Evolutionary conservation across 2,888 invertebrate species (phyloP).

Genomic region (Drosophila setosimentum): DNA sequence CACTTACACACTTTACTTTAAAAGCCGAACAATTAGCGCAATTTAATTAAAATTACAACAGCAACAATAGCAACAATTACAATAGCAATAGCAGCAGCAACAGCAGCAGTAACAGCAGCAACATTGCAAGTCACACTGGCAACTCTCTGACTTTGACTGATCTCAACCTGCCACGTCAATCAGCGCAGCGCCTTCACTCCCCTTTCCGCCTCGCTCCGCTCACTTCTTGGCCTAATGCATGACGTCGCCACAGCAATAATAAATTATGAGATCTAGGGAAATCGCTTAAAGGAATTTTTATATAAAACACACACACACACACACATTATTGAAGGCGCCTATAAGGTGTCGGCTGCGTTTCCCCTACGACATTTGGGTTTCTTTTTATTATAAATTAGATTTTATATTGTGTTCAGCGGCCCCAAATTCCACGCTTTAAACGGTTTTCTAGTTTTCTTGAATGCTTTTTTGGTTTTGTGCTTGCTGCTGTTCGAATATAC

Average conservation of each 20-base stretch:
- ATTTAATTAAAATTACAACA: slow-evolving; percentile 74
- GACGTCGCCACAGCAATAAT: slow-evolving; percentile 62
- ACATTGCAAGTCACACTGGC: slow-evolving; percentile 51
- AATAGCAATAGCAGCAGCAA: slow-evolving; percentile 24
- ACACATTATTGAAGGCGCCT: slow-evolving; percentile 37
- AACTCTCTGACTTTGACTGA: slow-evolving; percentile 36
- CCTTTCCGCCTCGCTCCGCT: neutral
- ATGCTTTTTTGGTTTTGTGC: slow-evolving; percentile 11
- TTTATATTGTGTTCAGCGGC: slow-evolving; percentile 15
- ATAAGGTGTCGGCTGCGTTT: slow-evolving; percentile 41
- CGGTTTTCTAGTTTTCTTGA: slow-evolving; percentile 37
- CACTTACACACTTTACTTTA: slow-evolving; percentile 38
- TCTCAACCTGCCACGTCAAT: slow-evolving; percentile 73
- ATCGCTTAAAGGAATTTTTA: slow-evolving; percentile 55
- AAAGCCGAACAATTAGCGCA: slow-evolving; percentile 74
- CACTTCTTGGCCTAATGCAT: slow-evolving; percentile 42
- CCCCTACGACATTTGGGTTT: slow-evolving; percentile 38
- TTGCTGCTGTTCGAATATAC: slow-evolving; percentile 14
- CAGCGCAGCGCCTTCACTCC: slow-evolving; percentile 21
- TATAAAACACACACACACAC: slow-evolving; percentile 12
- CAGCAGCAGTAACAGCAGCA: slow-evolving; percentile 23
- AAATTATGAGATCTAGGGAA: slow-evolving; percentile 66
- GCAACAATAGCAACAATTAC: slow-evolving; percentile 23
- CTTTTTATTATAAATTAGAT: slow-evolving; percentile 48
- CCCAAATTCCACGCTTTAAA: slow-evolving; percentile 50